Conservation (phyloP, 2,888 invertebrate species). For the Nesidiocoris tenuis region DNA sequence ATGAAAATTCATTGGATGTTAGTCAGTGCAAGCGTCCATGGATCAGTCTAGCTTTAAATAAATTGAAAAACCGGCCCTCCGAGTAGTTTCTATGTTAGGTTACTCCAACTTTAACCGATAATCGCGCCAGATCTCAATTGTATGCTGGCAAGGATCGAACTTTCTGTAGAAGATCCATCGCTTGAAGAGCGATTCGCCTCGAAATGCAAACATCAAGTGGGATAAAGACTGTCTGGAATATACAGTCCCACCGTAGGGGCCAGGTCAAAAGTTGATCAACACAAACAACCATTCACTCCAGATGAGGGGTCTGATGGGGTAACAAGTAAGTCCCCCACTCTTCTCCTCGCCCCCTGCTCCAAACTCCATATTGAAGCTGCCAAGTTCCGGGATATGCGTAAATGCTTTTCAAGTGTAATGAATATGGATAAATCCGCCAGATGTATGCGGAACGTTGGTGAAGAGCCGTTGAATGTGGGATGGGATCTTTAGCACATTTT, state of each 20-base stretch:
- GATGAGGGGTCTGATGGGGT: no score
- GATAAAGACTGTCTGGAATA: neutral
- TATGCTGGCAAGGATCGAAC: neutral
- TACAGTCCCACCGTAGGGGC: neutral
- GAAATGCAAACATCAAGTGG: neutral
- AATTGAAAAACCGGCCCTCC: no score
- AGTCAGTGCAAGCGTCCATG: no score
- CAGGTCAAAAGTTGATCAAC: neutral
- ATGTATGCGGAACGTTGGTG: neutral
- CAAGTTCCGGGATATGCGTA: conserved; percentile 22
- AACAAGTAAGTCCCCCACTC: neutral
- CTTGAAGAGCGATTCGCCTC: neutral
- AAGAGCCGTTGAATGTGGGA: neutral
- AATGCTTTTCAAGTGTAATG: conserved; percentile 34
- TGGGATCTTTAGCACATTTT: neutral
- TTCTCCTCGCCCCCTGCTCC: no score
- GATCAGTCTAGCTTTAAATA: no score
- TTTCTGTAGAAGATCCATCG: no score
- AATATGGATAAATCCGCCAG: conserved; percentile 31
- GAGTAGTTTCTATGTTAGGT: no score
- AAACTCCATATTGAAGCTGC: neutral
- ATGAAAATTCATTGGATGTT: no score
- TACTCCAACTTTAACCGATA: no score
- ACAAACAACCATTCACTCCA: neutral
- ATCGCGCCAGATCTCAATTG: no score